These are phyloP conservation scores for Orthosia cruda DNA, from an alignment of 2,888 invertebrate genomes.

Conservation along the genomic window DNA sequence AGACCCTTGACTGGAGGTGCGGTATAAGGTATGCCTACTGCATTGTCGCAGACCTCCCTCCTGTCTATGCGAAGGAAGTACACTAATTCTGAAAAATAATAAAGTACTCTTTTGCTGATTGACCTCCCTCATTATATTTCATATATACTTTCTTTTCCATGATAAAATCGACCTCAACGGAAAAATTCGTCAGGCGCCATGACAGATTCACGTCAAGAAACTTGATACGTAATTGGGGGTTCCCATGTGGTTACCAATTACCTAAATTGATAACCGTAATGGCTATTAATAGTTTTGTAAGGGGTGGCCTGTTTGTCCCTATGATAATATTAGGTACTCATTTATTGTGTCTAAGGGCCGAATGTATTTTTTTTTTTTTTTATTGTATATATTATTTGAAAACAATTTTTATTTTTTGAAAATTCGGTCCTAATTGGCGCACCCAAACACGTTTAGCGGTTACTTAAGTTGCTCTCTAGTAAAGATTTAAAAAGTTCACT, in stretches of 20 bases:
- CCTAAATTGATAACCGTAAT: conserved; percentile 40
- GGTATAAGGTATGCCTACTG: too few relatives aligned
- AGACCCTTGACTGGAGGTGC: too few relatives aligned
- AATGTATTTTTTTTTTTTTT: too few relatives aligned
- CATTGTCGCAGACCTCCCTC: too few relatives aligned
- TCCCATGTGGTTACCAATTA: conserved; percentile 41
- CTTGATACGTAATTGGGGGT: conserved; percentile 32
- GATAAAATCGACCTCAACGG: background rate
- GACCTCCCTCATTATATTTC: background rate
- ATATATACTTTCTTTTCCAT: too few relatives aligned
- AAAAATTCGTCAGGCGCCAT: conserved; percentile 5
- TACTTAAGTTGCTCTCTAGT: too few relatives aligned
- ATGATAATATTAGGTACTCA: background rate
- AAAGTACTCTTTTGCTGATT: too few relatives aligned
- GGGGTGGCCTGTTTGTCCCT: conserved; percentile 35
- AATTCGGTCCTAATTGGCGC: too few relatives aligned
- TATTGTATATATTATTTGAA: too few relatives aligned
- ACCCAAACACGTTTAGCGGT: too few relatives aligned
- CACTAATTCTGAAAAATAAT: background rate
- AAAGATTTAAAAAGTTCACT: too few relatives aligned
- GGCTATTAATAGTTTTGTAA: conserved; percentile 22
- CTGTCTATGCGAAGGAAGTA: background rate
- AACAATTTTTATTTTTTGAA: too few relatives aligned
- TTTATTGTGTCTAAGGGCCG: background rate
- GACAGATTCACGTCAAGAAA: conserved; percentile 19